A percentile compares a stretch with the other conserved stretches of the same genome.
Evolutionary conservation across 2,113 vertebrate species (phyloP).

Genomic region (Myrmecophaga tridactyla): DNA sequence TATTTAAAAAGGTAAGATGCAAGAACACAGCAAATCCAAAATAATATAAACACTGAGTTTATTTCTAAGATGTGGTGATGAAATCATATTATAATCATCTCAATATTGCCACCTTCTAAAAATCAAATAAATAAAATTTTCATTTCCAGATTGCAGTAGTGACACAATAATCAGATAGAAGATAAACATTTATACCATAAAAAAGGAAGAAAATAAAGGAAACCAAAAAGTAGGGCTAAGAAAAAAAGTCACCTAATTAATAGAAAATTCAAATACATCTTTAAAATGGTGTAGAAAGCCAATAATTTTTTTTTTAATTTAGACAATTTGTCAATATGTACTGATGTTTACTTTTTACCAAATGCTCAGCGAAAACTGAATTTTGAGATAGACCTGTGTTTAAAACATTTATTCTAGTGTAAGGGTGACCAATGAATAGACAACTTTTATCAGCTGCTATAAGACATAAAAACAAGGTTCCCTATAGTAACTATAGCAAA

Average conservation of each 20-base stretch:
- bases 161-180: neutral
- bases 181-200: neutral
- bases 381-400: neutral
- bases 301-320: neutral
- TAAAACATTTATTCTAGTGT: neutral
- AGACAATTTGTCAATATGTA: neutral
- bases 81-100: neutral
- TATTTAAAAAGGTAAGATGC: neutral
- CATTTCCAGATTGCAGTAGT: neutral
- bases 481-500: conserved; percentile 42
- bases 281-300: neutral
- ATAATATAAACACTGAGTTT: neutral
- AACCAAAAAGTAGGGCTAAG: neutral
- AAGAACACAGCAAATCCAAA: neutral
- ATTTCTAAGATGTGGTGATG: neutral
- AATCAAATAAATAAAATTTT: conserved; percentile 15
- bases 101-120: neutral
- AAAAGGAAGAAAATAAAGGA: neutral
- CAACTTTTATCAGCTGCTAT: neutral
- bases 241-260: conserved; percentile 6
- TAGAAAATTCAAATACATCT: neutral
- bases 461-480: neutral
- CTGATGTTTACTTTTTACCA: neutral
- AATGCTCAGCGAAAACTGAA: neutral
- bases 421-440: neutral